A percentile compares a stretch with the other conserved stretches of the same genome.
These are phyloP conservation scores for Campylomormyrus numenius DNA, from an alignment of 2,113 vertebrate species.

Conservation along the genomic window DNA sequence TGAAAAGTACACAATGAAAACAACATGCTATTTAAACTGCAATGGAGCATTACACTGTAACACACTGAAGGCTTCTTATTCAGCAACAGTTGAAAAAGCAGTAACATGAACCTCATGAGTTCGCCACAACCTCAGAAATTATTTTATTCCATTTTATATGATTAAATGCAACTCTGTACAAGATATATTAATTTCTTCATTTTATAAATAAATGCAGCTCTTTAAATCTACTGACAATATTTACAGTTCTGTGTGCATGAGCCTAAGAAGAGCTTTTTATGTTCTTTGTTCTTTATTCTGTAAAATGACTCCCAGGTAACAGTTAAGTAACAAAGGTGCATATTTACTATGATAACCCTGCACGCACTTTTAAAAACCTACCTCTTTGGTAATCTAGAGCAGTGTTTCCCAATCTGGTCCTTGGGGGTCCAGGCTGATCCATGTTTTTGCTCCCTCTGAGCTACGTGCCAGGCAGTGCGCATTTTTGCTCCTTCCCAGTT, in stretches of 20 bases:
- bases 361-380: slow-evolving; percentile 15
- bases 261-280: slow-evolving; percentile 16
- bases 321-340: slow-evolving; percentile 20
- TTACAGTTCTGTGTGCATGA: slow-evolving; percentile 47
- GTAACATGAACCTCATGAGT: slow-evolving; percentile 52
- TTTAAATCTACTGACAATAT: slow-evolving; percentile 45
- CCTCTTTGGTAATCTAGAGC: not conserved
- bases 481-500: not conserved
- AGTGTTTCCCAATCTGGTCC: not conserved
- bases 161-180: slow-evolving; percentile 54
- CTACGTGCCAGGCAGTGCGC: not conserved
- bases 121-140: slow-evolving; percentile 13
- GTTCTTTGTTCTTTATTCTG: slow-evolving; percentile 11
- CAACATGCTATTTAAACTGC: slow-evolving; percentile 17
- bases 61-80: slow-evolving; percentile 40
- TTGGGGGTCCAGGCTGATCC: not conserved
- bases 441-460: not conserved
- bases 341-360: not conserved
- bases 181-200: slow-evolving; percentile 73
- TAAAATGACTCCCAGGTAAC: slow-evolving; percentile 12
- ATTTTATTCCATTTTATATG: slow-evolving; percentile 36
- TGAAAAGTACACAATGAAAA: slow-evolving; percentile 23
- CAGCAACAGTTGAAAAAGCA: slow-evolving; percentile 59
- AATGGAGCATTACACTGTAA: slow-evolving; percentile 42
- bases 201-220: slow-evolving; percentile 71